These are phyloP conservation scores for Pangasianodon gigas DNA, from an alignment of 2,113 vertebrate species.

Conservation along the genomic window DNA sequence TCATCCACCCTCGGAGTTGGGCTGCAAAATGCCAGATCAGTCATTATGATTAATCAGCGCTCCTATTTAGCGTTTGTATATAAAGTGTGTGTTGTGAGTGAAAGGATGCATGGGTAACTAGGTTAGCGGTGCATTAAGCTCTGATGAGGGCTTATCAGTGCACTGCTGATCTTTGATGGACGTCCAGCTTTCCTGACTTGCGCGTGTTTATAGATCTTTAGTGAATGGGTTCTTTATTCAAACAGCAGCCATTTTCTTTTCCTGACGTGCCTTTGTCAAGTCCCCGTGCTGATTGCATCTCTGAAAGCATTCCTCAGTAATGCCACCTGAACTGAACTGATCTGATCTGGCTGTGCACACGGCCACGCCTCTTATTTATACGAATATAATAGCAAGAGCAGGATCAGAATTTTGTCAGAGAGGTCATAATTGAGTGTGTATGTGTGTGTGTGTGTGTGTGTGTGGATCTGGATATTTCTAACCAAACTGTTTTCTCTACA, in stretches of 20 bases:
- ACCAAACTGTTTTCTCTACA: slow-evolving; percentile 61
- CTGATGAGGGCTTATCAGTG: slow-evolving; percentile 36
- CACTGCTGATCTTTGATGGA: slow-evolving; percentile 49
- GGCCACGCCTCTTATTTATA: slow-evolving; percentile 14
- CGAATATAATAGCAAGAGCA: not conserved
- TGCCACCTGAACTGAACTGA: slow-evolving; percentile 13
- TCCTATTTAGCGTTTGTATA: not conserved
- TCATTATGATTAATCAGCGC: slow-evolving; percentile 29
- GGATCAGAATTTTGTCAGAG: not conserved
- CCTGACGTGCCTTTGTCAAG: not conserved
- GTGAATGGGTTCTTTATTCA: slow-evolving; percentile 26
- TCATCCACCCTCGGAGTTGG: slow-evolving; percentile 6
- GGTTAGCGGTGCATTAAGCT: not conserved
- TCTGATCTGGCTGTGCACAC: slow-evolving; percentile 15
- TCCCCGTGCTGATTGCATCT: slow-evolving; percentile 5
- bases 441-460: not conserved
- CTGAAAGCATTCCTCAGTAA: slow-evolving; percentile 17
- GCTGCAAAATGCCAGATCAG: slow-evolving; percentile 25
- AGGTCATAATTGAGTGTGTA: not conserved
- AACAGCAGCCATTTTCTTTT: not conserved
- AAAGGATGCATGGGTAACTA: slow-evolving; percentile 27
- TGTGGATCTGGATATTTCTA: not conserved
- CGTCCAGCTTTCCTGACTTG: slow-evolving; percentile 47
- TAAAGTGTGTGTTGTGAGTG: slow-evolving; percentile 4
- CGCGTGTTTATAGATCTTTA: slow-evolving; percentile 30